Conservation (phyloP, 2,113 vertebrate genomes). For the Ochotona princeps region DNA sequence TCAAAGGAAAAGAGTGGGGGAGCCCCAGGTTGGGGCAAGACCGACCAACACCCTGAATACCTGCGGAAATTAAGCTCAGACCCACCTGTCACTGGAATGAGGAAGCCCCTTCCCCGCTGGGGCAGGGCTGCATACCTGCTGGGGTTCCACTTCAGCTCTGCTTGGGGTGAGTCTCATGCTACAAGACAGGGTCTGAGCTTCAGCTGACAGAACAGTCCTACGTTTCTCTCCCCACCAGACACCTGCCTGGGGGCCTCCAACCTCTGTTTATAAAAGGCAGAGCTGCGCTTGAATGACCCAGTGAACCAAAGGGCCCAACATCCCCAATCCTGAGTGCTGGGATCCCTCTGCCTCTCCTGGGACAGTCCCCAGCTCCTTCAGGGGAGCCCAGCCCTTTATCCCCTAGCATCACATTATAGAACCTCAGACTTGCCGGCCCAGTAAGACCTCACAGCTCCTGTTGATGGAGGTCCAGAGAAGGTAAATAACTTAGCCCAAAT, state of each 20-base stretch:
- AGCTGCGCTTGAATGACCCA: background rate
- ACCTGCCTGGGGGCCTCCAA: no score
- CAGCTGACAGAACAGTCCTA: background rate
- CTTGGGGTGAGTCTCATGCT: background rate
- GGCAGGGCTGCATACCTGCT: background rate
- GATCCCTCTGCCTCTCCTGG: background rate
- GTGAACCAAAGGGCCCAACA: background rate
- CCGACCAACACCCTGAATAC: background rate
- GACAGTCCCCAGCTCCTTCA: background rate
- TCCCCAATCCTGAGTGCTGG: background rate
- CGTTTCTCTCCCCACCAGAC: background rate
- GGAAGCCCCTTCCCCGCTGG: slow-evolving; percentile 32
- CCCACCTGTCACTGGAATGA: slow-evolving; percentile 60
- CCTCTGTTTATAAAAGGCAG: background rate
- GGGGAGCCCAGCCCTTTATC: background rate
- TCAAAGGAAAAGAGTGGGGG: background rate
- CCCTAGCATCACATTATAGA: background rate
- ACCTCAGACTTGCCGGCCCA: background rate
- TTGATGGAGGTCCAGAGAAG: background rate
- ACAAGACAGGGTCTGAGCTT: background rate
- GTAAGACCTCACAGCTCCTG: background rate
- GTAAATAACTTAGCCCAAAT: background rate
- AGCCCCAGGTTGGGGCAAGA: background rate
- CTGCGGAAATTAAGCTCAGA: background rate
- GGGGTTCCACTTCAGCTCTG: background rate